phyloP scores from a whole-genome alignment of 1,140 invertebrate genomes.

The Aphelinus certus region DNA sequence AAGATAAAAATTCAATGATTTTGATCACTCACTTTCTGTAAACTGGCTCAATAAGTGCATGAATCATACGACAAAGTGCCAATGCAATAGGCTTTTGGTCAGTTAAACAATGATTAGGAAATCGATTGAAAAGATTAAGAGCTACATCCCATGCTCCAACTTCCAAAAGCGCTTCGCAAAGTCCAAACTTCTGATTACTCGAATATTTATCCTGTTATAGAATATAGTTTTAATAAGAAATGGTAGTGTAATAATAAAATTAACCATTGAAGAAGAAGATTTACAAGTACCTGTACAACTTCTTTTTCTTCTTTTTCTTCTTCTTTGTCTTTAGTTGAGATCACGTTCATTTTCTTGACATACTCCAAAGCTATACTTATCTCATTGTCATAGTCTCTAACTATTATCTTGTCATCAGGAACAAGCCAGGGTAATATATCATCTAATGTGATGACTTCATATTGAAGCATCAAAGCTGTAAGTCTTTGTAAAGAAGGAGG shows the following conservation, averaged over 20 bases:
- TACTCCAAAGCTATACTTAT: conserved; percentile 88
- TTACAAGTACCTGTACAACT: conserved; percentile 64
- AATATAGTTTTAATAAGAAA: neutral
- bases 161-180: conserved; percentile 88
- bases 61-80: conserved; percentile 83
- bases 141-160: conserved; percentile 93
- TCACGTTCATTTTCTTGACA: conserved; percentile 85
- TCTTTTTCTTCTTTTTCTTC: conserved; percentile 80
- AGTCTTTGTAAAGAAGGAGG: conserved; percentile 88
- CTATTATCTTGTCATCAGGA: conserved; percentile 85
- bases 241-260: neutral
- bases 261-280: conserved; percentile 11
- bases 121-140: conserved; percentile 77
- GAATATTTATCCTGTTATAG: conserved; percentile 70
- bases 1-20: conserved; percentile 10
- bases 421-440: conserved; percentile 91
- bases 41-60: conserved; percentile 87
- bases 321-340: conserved; percentile 85
- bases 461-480: conserved; percentile 88
- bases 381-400: conserved; percentile 83
- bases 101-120: conserved; percentile 85
- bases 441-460: conserved; percentile 85
- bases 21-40: conserved; percentile 77
- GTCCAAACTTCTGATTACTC: conserved; percentile 92
- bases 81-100: conserved; percentile 82